Percentiles rank a stretch among this genome's conserved stretches.
Conservation (phyloP, 2,797 vertebrate species). For the Mus minutoides region DNA sequence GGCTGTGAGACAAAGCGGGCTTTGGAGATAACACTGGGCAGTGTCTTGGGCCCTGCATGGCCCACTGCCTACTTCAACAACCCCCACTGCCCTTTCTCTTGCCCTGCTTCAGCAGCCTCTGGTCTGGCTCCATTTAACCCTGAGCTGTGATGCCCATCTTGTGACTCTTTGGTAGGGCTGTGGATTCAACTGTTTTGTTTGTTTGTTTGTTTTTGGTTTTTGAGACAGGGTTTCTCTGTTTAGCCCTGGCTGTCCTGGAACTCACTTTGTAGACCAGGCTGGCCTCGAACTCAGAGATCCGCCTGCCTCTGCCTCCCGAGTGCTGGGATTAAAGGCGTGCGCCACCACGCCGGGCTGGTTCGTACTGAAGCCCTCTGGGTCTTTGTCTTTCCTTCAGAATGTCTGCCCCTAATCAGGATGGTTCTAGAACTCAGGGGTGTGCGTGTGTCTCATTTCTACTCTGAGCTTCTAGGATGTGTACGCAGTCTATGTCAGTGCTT, state of each 20-base stretch:
- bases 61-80: background rate
- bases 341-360: too few relatives aligned
- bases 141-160: background rate
- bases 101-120: background rate
- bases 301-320: too few relatives aligned
- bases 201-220: too few relatives aligned
- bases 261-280: too few relatives aligned
- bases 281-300: too few relatives aligned
- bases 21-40: background rate
- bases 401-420: background rate
- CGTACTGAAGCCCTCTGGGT: background rate
- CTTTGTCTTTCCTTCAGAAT: background rate
- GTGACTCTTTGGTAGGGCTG: background rate
- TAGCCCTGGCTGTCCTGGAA: too few relatives aligned
- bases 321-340: too few relatives aligned
- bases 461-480: background rate
- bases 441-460: background rate
- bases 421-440: background rate
- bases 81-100: constrained; percentile 15
- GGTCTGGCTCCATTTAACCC: background rate
- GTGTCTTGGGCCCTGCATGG: background rate
- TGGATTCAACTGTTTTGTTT: background rate
- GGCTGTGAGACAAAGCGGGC: background rate
- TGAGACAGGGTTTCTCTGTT: too few relatives aligned
- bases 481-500: background rate